phyloP scores from a whole-genome alignment of 2,113 vertebrate species.

The Xerus inauris region DNA sequence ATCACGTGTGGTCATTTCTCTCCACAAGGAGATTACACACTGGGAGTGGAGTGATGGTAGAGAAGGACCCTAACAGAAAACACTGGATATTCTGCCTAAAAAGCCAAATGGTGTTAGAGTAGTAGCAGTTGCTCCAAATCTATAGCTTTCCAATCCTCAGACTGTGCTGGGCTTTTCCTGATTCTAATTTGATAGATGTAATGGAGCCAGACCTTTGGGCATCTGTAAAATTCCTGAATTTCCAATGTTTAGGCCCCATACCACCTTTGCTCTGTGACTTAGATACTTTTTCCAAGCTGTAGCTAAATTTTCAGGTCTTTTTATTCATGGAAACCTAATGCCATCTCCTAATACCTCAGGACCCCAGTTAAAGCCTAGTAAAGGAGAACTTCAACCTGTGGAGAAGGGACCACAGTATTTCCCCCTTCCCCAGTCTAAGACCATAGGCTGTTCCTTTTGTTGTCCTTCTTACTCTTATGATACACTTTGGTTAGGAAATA shows the following conservation, averaged over 20 bases:
- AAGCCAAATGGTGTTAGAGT: neutral
- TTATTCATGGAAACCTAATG: no score
- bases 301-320: neutral
- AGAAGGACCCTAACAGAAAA: neutral
- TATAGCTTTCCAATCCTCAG: neutral
- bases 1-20: neutral
- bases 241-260: neutral
- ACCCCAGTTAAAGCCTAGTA: neutral
- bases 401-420: neutral
- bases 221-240: neutral
- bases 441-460: neutral
- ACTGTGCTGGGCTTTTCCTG: neutral
- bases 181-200: neutral
- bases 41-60: no score
- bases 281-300: neutral
- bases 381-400: neutral
- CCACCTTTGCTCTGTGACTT: neutral
- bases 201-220: neutral
- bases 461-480: neutral
- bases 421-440: neutral
- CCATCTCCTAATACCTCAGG: neutral
- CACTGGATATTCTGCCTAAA: neutral
- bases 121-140: neutral
- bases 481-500: neutral
- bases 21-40: neutral